These are phyloP conservation scores for Pyrocoelia pectoralis DNA, from an alignment of 2,888 invertebrate genomes.

Conservation along the genomic window DNA sequence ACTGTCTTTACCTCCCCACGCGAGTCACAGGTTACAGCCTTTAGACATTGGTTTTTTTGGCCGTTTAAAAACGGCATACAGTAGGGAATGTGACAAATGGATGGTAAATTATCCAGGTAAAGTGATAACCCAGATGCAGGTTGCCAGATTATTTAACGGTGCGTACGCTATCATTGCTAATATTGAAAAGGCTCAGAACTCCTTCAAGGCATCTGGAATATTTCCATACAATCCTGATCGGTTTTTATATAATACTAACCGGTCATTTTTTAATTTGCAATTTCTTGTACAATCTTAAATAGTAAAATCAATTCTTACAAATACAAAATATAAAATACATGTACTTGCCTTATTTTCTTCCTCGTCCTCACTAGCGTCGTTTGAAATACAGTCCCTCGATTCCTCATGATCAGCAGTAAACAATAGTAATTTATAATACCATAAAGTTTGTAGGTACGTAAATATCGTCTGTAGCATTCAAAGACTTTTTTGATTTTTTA, in stretches of 20 bases:
- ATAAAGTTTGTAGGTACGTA: neutral
- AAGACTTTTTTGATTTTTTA: too few species aligned
- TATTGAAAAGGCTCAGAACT: slow-evolving; percentile 13
- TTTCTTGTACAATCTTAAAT: too few species aligned
- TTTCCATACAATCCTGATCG: slow-evolving; percentile 13
- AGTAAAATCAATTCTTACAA: too few species aligned
- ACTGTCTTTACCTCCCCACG: slow-evolving; percentile 15
- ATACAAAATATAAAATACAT: too few species aligned
- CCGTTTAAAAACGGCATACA: slow-evolving; percentile 20
- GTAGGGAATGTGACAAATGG: slow-evolving; percentile 20
- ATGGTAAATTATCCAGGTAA: slow-evolving; percentile 22
- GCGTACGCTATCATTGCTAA: slow-evolving; percentile 19
- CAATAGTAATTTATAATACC: neutral
- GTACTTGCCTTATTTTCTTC: too few species aligned
- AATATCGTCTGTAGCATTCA: neutral
- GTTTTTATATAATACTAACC: too few species aligned
- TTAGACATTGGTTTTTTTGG: too few species aligned
- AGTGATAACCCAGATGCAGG: slow-evolving; percentile 18
- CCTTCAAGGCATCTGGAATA: slow-evolving; percentile 21
- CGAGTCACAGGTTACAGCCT: slow-evolving; percentile 13
- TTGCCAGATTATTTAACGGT: slow-evolving; percentile 16
- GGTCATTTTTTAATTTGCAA: too few species aligned
- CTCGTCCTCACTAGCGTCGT: too few species aligned
- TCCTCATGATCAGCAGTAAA: neutral
- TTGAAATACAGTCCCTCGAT: neutral